phyloP scores from a whole-genome alignment of 2,888 invertebrate genomes.

The Drosophila eohydei region DNA sequence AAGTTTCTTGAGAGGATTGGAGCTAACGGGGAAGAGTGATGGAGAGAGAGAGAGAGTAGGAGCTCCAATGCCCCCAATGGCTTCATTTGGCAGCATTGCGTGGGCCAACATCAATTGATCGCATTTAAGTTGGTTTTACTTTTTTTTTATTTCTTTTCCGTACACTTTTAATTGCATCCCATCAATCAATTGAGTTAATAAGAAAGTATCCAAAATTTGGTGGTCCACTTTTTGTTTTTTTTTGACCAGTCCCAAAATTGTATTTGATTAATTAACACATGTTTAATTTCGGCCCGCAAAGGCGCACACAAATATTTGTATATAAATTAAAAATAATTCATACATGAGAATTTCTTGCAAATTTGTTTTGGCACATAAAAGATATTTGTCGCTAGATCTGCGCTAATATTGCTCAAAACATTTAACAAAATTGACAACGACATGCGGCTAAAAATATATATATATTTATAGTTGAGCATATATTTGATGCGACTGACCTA shows the following conservation, averaged over 20 bases:
- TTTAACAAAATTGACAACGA: constrained; percentile 77
- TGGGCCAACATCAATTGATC: constrained; percentile 50
- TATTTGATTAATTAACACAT: constrained; percentile 65
- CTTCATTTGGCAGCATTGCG: constrained; percentile 56
- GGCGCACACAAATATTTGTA: constrained; percentile 26
- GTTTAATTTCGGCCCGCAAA: constrained; percentile 28
- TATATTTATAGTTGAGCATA: neutral
- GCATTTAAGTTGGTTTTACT: constrained; percentile 34
- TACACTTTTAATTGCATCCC: constrained; percentile 36
- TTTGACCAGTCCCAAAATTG: constrained; percentile 42
- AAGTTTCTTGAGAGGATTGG: constrained; percentile 52
- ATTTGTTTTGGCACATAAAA: constrained; percentile 69
- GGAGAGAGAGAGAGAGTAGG: neutral
- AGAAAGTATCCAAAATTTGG: constrained; percentile 16
- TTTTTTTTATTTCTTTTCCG: constrained; percentile 6
- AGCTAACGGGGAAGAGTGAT: neutral
- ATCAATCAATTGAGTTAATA: constrained; percentile 46
- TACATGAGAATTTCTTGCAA: constrained; percentile 55
- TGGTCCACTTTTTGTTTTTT: constrained; percentile 22
- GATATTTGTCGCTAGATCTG: constrained; percentile 58
- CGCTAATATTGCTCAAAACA: constrained; percentile 71
- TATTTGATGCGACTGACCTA: constrained; percentile 49
- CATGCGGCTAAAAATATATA: constrained; percentile 43
- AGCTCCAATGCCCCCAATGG: constrained; percentile 39
- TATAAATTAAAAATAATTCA: constrained; percentile 50